phyloP scores from a whole-genome alignment of 1,140 invertebrate species.

The Tetramorium simillimum region DNA sequence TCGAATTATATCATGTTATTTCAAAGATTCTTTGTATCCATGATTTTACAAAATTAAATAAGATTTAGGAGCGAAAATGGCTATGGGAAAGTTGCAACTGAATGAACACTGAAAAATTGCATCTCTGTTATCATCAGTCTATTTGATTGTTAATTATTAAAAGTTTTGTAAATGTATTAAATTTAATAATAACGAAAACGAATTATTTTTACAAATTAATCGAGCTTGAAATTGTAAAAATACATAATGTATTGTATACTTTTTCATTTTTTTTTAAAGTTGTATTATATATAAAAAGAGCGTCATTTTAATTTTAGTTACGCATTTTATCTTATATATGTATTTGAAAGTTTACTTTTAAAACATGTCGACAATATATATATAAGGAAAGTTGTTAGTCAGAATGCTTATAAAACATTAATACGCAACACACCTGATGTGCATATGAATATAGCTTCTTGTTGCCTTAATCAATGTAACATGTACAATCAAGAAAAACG shows the following conservation, averaged over 20 bases:
- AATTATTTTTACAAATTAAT: constrained; percentile 16
- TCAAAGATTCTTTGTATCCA: neutral
- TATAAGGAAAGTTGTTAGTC: constrained; percentile 24
- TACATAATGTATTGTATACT: neutral
- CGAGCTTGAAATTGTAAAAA: constrained; percentile 1
- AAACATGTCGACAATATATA: constrained; percentile 15
- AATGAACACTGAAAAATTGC: neutral
- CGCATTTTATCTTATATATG: constrained; percentile 27
- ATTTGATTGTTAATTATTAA: constrained; percentile 27
- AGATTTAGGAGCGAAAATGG: constrained; percentile 2
- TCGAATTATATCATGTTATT: neutral
- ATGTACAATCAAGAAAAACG: constrained; percentile 64
- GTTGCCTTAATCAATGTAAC: constrained; percentile 67
- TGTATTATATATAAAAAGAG: neutral
- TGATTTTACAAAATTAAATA: neutral
- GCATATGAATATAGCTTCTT: constrained; percentile 60
- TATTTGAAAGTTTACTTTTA: constrained; percentile 24
- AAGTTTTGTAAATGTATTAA: neutral
- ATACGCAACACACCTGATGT: constrained; percentile 44
- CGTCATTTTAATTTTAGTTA: constrained; percentile 27
- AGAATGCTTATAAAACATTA: constrained; percentile 38
- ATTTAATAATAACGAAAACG: neutral
- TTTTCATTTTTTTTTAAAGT: neutral
- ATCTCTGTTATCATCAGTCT: neutral
- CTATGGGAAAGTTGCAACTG: constrained; percentile 10